These are phyloP conservation scores for Slavum lentiscoides DNA, from an alignment of 2,888 invertebrate species.

Conservation along the genomic window DNA sequence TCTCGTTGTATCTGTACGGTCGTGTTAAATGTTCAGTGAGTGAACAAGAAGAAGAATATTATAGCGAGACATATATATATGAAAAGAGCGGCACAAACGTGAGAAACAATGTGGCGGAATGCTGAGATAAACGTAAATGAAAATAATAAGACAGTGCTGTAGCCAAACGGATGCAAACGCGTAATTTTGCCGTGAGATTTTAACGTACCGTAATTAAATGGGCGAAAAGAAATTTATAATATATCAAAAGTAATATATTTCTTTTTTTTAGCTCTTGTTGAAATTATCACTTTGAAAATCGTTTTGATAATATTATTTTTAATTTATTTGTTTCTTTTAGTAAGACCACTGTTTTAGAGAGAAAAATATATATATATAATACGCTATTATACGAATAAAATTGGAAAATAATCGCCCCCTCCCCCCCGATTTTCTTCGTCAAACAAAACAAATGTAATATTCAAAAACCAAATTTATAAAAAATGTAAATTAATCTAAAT, in stretches of 20 bases:
- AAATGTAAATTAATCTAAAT: too few relatives aligned
- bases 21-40: not conserved
- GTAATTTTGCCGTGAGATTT: slow-evolving; percentile 1
- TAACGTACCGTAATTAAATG: not conserved
- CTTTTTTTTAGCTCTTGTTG: not conserved
- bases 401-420: too few relatives aligned
- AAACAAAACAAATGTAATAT: too few relatives aligned
- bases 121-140: slow-evolving; percentile 32
- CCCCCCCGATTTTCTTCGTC: too few relatives aligned
- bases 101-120: slow-evolving; percentile 32
- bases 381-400: too few relatives aligned
- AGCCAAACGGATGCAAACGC: not conserved
- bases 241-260: not conserved
- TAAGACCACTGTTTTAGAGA: too few relatives aligned
- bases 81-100: not conserved
- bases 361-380: too few relatives aligned
- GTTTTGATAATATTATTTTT: not conserved
- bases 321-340: not conserved
- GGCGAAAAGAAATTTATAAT: not conserved
- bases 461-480: too few relatives aligned
- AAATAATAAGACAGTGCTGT: slow-evolving; percentile 2
- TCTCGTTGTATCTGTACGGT: too few relatives aligned
- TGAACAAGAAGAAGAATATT: not conserved
- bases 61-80: not conserved
- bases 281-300: not conserved